Evolutionary conservation across 2,797 vertebrate genomes (phyloP).

Genomic region (Leptodactylus fallax): DNA sequence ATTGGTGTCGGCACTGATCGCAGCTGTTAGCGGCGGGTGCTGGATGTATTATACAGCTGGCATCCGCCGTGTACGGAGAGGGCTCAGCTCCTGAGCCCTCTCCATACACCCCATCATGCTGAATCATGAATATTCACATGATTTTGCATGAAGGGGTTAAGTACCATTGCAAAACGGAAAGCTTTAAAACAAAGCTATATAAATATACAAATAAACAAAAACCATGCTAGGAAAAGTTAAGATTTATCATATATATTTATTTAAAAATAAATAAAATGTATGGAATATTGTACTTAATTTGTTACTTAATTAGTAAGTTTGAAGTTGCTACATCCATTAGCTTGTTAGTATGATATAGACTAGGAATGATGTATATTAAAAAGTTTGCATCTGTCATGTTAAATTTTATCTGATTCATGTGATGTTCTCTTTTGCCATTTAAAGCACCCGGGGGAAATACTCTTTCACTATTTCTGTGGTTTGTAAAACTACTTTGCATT

Average conservation of each 20-base stretch:
- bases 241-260: background rate
- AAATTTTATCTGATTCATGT: slow-evolving; percentile 68
- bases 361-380: slow-evolving; percentile 65
- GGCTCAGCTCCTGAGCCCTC: too few relatives aligned
- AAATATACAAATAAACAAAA: background rate
- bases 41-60: too few relatives aligned
- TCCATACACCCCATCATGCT: too few relatives aligned
- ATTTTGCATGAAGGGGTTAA: background rate
- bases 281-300: background rate
- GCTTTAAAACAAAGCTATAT: background rate
- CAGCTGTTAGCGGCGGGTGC: too few relatives aligned
- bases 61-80: too few relatives aligned
- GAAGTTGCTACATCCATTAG: slow-evolving; percentile 46
- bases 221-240: background rate
- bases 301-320: slow-evolving; percentile 37
- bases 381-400: slow-evolving; percentile 68
- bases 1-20: too few relatives aligned
- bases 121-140: too few relatives aligned
- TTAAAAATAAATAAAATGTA: background rate
- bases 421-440: slow-evolving; percentile 68
- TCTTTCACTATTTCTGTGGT: slow-evolving; percentile 68
- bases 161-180: background rate
- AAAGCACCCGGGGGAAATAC: slow-evolving; percentile 67
- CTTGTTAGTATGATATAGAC: slow-evolving; percentile 60
- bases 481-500: slow-evolving; percentile 71